Base-by-base conservation (phyloP, 2,113 vertebrate species). In the Eubucco bourcierii region DNA sequence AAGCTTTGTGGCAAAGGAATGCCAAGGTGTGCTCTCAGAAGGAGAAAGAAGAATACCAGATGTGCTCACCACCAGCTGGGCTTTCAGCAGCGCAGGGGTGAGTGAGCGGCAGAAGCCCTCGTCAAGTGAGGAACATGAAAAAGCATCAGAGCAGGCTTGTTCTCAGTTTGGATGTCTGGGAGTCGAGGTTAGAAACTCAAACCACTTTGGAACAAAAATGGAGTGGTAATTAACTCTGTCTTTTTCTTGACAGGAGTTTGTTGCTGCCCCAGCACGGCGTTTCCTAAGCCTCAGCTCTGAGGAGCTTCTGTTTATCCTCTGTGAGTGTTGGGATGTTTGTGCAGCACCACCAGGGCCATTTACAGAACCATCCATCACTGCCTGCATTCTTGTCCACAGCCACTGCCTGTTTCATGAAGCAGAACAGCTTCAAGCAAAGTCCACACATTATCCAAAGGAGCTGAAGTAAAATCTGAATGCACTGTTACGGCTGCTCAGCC, bases 11-110 rank as follows among this genome's bases (percentile, higher is more conserved):
- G 37, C 12, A 60, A 21, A 74, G 34, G 84, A 37, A 0, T 33
- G 67, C 59, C 37, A 37, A 93, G 24, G 25, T 39, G n/a, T 10
- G 39, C 37, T 63, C 33, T 59, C 15, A 65, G 46, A 80, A 67
- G 15, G n/a, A 63, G 63, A 78, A 64, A 46, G 15, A 50, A 17
- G 28, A 34, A 64, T 61, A 76, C 50, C 19, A 82, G 66, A 92
- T 31, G 34, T 47, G 8, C 33, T 20, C 2, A 1, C 3, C 5
- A 1, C 0, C 7, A 77, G 25, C 25, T 91, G 13, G 24, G 16
- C 34, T 80, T 39, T 29, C 8, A 65, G 8, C 3, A 12, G 17
- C 5, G 25, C 12, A 28, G 73, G 87, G 79, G 41, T 6, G 17
- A 61, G 47, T 2, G 13, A 61, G 9, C 0, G 0, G 46, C 13